Conservation (phyloP, 2,888 invertebrate genomes). For the Ditula angustiorana region DNA sequence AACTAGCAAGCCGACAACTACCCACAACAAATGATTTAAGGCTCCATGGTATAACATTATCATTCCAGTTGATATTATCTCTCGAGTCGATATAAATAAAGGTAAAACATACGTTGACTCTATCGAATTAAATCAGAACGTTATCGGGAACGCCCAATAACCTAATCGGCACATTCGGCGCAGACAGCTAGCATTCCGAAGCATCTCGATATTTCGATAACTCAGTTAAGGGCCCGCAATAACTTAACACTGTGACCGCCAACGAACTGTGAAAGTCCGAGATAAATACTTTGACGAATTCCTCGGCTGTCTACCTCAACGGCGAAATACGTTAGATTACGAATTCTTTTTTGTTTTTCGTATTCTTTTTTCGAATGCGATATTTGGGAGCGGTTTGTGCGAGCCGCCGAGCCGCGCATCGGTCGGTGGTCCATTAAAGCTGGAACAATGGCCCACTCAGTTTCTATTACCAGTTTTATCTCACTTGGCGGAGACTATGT, state of each 20-base stretch:
- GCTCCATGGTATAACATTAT: not conserved
- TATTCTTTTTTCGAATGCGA: slow-evolving; percentile 71
- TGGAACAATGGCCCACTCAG: slow-evolving; percentile 79
- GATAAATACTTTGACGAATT: slow-evolving; percentile 82
- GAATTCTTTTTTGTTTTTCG: slow-evolving; percentile 60
- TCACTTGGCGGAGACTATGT: slow-evolving; percentile 79
- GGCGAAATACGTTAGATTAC: slow-evolving; percentile 62
- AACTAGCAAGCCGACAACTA: not conserved
- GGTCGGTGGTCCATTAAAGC: slow-evolving; percentile 80
- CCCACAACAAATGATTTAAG: not conserved
- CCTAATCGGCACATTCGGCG: slow-evolving; percentile 21
- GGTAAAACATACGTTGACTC: not conserved
- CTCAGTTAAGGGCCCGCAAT: slow-evolving; percentile 56
- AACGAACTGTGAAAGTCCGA: slow-evolving; percentile 78
- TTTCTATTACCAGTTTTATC: slow-evolving; percentile 80
- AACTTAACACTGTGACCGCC: slow-evolving; percentile 76
- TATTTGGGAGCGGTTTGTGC: slow-evolving; percentile 74
- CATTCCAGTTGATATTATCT: not conserved
- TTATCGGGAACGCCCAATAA: slow-evolving; percentile 15
- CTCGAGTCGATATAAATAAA: not conserved
- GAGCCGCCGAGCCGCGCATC: slow-evolving; percentile 59
- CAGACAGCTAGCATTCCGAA: slow-evolving; percentile 35
- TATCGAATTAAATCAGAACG: slow-evolving; percentile 4
- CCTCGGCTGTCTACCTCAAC: slow-evolving; percentile 72
- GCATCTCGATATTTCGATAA: slow-evolving; percentile 55